phyloP scores from a whole-genome alignment of 2,797 vertebrate species.

The Morus bassanus region DNA sequence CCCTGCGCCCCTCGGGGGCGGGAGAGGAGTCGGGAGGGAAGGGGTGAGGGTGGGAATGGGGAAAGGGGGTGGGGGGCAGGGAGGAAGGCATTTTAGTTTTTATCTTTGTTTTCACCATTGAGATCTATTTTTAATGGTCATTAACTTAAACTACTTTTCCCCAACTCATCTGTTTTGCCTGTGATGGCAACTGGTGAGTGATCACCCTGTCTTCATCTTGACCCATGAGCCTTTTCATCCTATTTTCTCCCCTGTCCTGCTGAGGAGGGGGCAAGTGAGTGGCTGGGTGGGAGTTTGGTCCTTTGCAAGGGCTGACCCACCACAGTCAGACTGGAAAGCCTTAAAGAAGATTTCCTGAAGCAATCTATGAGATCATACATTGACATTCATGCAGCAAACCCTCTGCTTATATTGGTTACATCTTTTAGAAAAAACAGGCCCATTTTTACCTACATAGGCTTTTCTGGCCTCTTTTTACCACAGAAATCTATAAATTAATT shows the following conservation, averaged over 20 bases:
- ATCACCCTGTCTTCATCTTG: neutral
- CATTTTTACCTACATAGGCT: neutral
- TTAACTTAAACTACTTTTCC: neutral
- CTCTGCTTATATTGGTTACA: neutral
- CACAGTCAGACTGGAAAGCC: neutral
- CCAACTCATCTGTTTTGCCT: neutral
- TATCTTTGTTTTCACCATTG: neutral
- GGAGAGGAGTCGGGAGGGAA: rapidly evolving
- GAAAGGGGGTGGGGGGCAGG: no score
- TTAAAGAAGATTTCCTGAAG: neutral
- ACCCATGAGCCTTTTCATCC: neutral
- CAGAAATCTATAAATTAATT: neutral
- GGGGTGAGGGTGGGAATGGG: no score
- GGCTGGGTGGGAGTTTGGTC: neutral
- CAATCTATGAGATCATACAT: neutral
- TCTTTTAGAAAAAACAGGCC: neutral
- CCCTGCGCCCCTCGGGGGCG: no score
- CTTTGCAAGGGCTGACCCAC: neutral
- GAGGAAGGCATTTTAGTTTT: neutral
- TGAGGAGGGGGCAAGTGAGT: neutral
- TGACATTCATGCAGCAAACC: neutral
- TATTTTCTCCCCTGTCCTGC: neutral
- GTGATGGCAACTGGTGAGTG: neutral
- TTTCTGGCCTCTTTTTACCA: neutral
- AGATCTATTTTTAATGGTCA: neutral